Evolutionary conservation across 2,797 vertebrate species (phyloP).

Genomic region (Gymnoscopelus braueri): DNA sequence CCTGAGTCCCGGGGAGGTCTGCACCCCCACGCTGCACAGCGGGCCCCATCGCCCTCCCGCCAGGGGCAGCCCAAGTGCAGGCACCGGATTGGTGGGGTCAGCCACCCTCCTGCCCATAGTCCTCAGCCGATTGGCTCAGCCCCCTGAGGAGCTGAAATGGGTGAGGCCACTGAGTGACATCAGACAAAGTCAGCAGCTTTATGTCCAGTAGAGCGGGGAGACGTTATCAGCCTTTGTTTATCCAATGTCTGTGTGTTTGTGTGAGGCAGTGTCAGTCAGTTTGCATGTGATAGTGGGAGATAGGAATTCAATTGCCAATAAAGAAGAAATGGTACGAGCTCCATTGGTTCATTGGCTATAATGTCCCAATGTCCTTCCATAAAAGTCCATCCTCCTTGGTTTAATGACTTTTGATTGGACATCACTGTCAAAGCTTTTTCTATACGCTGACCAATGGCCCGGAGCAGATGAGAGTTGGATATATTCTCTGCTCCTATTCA

Average conservation of each 20-base stretch:
- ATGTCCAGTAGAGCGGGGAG: constrained; percentile 41
- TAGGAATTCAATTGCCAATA: constrained; percentile 60
- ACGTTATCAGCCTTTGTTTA: constrained; percentile 45
- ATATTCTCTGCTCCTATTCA: constrained; percentile 34
- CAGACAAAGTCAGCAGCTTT: constrained; percentile 41
- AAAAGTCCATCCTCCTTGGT: constrained; percentile 39
- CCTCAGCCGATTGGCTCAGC: constrained; percentile 74
- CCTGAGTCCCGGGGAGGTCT: constrained; percentile 94
- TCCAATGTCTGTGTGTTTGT: constrained; percentile 33
- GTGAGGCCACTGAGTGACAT: constrained; percentile 56
- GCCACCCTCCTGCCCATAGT: constrained; percentile 84
- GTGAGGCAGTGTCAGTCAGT: constrained; percentile 22
- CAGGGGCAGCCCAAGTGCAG: constrained; percentile 81
- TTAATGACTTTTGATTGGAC: constrained; percentile 47
- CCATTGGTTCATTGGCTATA: constrained; percentile 15
- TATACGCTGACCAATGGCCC: constrained; percentile 38
- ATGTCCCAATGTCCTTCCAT: constrained; percentile 46
- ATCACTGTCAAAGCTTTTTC: constrained; percentile 26
- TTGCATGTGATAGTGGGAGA: constrained; percentile 28
- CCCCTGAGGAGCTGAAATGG: constrained; percentile 80
- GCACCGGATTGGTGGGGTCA: constrained; percentile 82
- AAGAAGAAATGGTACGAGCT: constrained; percentile 10
- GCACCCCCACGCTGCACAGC: constrained; percentile 90
- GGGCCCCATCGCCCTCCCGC: constrained; percentile 82
- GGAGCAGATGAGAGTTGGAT: constrained; percentile 33